Evolutionary conservation across 2,113 vertebrate genomes (phyloP).

Genomic region (Eulemur rufifrons): DNA sequence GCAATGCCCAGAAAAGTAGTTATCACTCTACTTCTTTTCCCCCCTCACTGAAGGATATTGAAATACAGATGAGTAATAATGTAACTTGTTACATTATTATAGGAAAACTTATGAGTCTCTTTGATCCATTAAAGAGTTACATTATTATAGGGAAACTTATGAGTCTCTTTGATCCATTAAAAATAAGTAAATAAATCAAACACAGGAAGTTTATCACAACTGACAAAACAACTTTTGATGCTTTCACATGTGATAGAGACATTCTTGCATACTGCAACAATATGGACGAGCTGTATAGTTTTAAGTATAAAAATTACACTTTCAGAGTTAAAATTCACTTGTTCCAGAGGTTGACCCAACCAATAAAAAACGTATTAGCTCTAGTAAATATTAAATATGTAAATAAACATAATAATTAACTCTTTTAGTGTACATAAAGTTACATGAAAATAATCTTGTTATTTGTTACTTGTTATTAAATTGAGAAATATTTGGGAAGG

Average conservation of each 20-base stretch:
- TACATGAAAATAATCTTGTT: slow-evolving; percentile 19
- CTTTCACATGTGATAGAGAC: not conserved
- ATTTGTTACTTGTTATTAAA: not conserved
- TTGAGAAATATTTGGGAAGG: not conserved
- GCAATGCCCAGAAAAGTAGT: not conserved
- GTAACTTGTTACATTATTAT: not conserved
- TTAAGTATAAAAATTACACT: not conserved
- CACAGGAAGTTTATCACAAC: not conserved
- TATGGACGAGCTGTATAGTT: not conserved
- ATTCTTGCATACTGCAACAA: not conserved
- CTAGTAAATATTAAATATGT: not conserved
- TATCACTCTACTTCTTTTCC: not conserved
- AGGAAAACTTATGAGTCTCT: not conserved
- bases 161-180: not conserved
- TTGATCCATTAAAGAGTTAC: not conserved
- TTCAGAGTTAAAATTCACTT: slow-evolving; percentile 5
- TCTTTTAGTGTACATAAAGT: not conserved
- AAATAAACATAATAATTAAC: not conserved
- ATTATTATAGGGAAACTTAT: not conserved
- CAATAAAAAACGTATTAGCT: not conserved
- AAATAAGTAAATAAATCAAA: not conserved
- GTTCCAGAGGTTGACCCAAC: not conserved
- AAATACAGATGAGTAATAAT: not conserved
- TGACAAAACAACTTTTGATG: not conserved
- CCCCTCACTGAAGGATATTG: not conserved